phyloP scores from a whole-genome alignment of 2,888 invertebrate genomes.

The Encarsia formosa region DNA sequence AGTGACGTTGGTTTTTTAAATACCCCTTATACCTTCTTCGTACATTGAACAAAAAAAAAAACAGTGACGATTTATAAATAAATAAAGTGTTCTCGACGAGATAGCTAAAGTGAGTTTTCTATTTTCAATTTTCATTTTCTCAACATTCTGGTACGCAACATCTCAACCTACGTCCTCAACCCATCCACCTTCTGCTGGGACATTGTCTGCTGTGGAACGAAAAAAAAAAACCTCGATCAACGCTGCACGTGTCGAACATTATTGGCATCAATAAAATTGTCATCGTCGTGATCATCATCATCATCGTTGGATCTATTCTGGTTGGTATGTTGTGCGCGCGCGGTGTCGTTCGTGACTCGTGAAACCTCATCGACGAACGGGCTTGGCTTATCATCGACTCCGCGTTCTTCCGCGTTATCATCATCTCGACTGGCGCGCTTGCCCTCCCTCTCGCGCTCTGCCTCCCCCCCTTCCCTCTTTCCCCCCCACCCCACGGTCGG shows the following conservation, averaged over 20 bases:
- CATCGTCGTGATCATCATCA: not conserved
- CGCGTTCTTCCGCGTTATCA: conserved; percentile 21
- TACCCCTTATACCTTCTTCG: too few relatives aligned
- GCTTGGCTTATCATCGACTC: conserved; percentile 4
- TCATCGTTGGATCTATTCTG: not conserved
- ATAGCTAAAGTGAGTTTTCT: conserved; percentile 37
- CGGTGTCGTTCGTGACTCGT: not conserved
- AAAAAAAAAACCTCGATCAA: not conserved
- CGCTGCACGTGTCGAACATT: too few relatives aligned
- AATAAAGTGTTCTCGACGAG: not conserved
- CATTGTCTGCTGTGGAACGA: not conserved
- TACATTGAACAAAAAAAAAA: not conserved
- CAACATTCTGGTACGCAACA: conserved; percentile 28
- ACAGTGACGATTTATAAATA: not conserved
- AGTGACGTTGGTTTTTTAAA: too few relatives aligned
- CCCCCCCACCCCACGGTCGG: not conserved
- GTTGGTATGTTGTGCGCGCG: too few relatives aligned
- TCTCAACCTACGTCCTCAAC: conserved; percentile 15
- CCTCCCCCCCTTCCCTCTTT: conserved; percentile 27
- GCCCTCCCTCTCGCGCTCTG: conserved; percentile 32
- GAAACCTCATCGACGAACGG: conserved; percentile 1
- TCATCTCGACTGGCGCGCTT: conserved; percentile 32
- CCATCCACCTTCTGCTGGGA: conserved; percentile 27
- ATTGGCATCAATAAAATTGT: conserved; percentile 9
- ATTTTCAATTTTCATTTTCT: conserved; percentile 29